These are phyloP conservation scores for Siniperca scherzeri DNA, from an alignment of 2,797 vertebrate species.

Conservation along the genomic window DNA sequence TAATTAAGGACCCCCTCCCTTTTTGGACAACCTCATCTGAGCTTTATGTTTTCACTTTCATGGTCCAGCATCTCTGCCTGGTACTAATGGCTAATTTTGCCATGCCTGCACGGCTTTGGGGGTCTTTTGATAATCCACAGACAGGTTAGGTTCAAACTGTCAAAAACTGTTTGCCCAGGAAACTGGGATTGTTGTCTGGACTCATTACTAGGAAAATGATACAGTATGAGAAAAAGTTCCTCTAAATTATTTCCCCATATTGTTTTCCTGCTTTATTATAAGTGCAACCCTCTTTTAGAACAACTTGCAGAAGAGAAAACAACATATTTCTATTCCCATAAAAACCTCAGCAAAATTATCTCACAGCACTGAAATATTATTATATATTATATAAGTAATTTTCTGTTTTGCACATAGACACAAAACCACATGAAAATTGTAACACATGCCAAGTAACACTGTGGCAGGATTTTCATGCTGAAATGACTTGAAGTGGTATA, in stretches of 20 bases:
- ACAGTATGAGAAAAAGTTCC: not conserved
- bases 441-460: slow-evolving; percentile 27
- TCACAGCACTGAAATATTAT: not conserved
- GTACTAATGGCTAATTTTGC: slow-evolving; percentile 90
- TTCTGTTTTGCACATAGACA: slow-evolving; percentile 4
- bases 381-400: not conserved
- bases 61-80: slow-evolving; percentile 88
- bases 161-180: slow-evolving; percentile 84
- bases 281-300: not conserved
- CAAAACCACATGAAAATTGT: slow-evolving; percentile 24
- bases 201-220: slow-evolving; percentile 58
- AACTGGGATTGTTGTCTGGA: slow-evolving; percentile 84
- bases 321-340: not conserved
- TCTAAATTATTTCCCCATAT: not conserved
- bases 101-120: slow-evolving; percentile 76
- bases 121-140: slow-evolving; percentile 87
- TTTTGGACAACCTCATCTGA: slow-evolving; percentile 89
- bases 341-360: not conserved
- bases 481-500: slow-evolving; percentile 2
- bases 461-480: slow-evolving; percentile 32
- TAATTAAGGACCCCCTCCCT: slow-evolving; percentile 91
- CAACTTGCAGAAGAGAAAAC: not conserved
- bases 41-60: slow-evolving; percentile 91
- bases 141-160: slow-evolving; percentile 86
- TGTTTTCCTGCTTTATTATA: not conserved